A percentile compares a stretch with the other conserved stretches of the same genome.
Conservation (phyloP, 2,797 vertebrate species). For the Rhincodon typus region DNA sequence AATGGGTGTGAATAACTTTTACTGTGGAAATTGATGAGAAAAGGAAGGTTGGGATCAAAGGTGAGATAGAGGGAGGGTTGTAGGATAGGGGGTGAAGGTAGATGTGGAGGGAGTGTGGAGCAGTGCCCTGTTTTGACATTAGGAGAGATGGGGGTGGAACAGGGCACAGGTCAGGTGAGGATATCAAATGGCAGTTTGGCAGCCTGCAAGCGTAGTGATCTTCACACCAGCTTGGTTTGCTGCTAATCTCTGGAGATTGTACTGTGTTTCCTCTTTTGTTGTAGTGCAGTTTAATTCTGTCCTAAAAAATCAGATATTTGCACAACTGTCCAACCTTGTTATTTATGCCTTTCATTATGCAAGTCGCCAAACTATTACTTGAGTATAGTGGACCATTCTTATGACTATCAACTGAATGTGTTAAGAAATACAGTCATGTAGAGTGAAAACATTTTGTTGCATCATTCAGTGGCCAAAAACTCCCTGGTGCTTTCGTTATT, state of each 20-base stretch:
- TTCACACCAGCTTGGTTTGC: neutral
- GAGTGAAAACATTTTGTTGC: neutral
- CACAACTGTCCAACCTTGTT: neutral
- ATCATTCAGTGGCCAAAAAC: neutral
- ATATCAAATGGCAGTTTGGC: neutral
- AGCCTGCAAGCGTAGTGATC: neutral
- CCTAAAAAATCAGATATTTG: neutral
- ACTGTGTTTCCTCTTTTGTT: neutral
- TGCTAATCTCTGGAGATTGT: neutral
- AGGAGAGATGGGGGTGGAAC: neutral
- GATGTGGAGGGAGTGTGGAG: neutral
- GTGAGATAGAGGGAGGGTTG: neutral
- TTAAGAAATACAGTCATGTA: neutral
- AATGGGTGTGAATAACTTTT: neutral
- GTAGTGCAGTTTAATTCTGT: neutral
- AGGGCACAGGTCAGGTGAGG: too few species aligned
- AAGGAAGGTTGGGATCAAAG: neutral
- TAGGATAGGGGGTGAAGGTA: neutral
- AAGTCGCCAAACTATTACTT: neutral
- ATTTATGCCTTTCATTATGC: neutral
- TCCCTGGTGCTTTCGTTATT: neutral
- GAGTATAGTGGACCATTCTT: neutral
- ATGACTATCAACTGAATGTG: neutral
- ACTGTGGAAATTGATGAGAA: neutral
- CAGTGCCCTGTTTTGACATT: too few species aligned